Evolutionary conservation across 2,888 invertebrate species (phyloP), one percentile per base, ranked within the genome.

Genomic region (Malthinus seriepunctatus): DNA sequence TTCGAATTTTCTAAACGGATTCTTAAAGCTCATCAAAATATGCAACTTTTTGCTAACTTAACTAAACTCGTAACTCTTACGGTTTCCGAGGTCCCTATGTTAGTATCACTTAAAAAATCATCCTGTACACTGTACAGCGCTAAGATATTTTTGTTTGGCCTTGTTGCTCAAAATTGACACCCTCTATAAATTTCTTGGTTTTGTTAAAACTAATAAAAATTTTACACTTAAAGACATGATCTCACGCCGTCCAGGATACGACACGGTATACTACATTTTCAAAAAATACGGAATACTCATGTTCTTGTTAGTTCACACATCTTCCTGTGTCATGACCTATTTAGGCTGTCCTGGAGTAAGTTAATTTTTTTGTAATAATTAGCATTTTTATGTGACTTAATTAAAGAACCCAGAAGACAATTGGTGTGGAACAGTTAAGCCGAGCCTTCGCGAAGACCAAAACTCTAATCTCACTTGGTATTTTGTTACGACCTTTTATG

Each of bases 301-400:
- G 15, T 52, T 63, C 37, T 8, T 63, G 7, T n/a, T 63, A 9
- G n/a, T 51, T 5, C 65, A 65, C 45, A 49, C 56, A 15, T 62
- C 55, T 46, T 49, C 63, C 0, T 65, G 63, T 14, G 51, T 65
- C 15, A 55, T 62, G 33, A 53, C 48, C 37, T 49, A 34, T 2
- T n/a, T 65, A 15, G 49, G 49, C 3, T 63, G 65, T 14, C 55
- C 38, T 5, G 23, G 23, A 12, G 63, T 56, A 51, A 51, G 38
- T 50, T 31, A 50, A 39, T 31, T 39, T 12, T 38, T 50, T 12
- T 8, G 8, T 2, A 6, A 35, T 12, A 10, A 35, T 12, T 8
- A 32, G 6, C n/a, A 2, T 10, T 31, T 42, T n/a, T 1, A 32
- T 37, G 6, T 3, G 9, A n/a, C 9, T n/a, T 6, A 42, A 11